Percentiles rank a stretch among this genome's conserved stretches.
phyloP scores from a whole-genome alignment of 1,140 invertebrate species.

The Ridgeia piscesae region DNA sequence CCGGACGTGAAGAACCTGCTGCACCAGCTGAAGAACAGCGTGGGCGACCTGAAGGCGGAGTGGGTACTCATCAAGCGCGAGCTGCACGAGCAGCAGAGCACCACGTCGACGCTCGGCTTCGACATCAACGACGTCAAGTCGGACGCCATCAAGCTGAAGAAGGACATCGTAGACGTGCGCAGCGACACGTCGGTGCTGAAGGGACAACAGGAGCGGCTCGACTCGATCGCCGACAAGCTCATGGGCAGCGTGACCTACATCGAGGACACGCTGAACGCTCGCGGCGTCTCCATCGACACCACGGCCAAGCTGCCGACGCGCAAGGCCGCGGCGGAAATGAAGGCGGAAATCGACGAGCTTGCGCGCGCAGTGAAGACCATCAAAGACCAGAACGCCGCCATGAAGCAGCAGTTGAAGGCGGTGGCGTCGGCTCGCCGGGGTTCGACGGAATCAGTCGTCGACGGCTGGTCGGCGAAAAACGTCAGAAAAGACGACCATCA shows the following conservation, averaged over 20 bases:
- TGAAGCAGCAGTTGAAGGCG: not conserved
- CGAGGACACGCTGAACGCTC: not conserved
- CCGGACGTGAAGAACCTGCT: not conserved
- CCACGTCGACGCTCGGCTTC: not conserved
- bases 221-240: not conserved
- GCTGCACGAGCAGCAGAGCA: conserved; percentile 34
- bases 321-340: conserved; percentile 3
- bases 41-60: conserved; percentile 52
- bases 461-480: not conserved
- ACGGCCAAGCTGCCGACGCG: not conserved
- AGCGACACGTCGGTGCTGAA: conserved; percentile 20
- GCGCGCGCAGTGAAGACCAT: not conserved
- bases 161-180: conserved; percentile 27
- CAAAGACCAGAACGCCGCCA: not conserved
- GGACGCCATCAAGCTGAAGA: conserved; percentile 33
- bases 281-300: not conserved
- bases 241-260: not conserved
- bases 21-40: conserved; percentile 23
- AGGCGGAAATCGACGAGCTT: not conserved
- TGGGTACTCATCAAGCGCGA: conserved; percentile 55
- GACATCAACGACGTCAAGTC: conserved; percentile 27
- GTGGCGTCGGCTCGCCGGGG: not conserved
- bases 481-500: not conserved
- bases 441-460: not conserved
- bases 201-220: not conserved